Conservation (phyloP, 2,113 vertebrate species). For the Dryoscopus gambensis region DNA sequence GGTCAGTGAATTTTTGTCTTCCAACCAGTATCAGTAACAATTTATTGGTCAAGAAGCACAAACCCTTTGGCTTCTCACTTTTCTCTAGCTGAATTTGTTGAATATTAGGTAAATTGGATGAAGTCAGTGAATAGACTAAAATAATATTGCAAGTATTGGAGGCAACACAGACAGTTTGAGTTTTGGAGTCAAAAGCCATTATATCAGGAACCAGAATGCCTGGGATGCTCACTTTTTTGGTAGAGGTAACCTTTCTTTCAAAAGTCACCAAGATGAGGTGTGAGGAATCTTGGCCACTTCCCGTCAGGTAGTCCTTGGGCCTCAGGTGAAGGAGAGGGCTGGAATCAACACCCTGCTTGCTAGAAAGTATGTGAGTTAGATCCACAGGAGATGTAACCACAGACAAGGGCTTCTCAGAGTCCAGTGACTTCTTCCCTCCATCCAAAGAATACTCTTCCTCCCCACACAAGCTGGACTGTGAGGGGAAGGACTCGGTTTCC, state of each 20-base stretch:
- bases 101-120: constrained; percentile 82
- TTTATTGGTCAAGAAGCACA: constrained; percentile 88
- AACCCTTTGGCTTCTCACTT: constrained; percentile 88
- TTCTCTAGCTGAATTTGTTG: constrained; percentile 89
- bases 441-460: constrained; percentile 69
- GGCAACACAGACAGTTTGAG: constrained; percentile 84
- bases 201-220: constrained; percentile 95
- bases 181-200: constrained; percentile 81
- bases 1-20: constrained; percentile 82
- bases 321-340: constrained; percentile 82
- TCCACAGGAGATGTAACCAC: constrained; percentile 74
- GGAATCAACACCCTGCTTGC: constrained; percentile 74
- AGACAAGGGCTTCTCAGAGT: constrained; percentile 65
- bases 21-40: constrained; percentile 88
- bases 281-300: constrained; percentile 88
- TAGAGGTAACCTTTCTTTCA: constrained; percentile 83
- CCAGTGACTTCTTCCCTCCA: constrained; percentile 64
- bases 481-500: constrained; percentile 34
- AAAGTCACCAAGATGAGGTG: constrained; percentile 90
- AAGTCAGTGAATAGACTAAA: constrained; percentile 84
- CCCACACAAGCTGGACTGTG: constrained; percentile 45
- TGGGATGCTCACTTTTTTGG: constrained; percentile 86
- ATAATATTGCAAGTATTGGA: constrained; percentile 88
- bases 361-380: constrained; percentile 82
- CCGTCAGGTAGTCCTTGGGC: constrained; percentile 80